Conservation (phyloP, 2,888 invertebrate genomes). For the Xylocampa areola region DNA sequence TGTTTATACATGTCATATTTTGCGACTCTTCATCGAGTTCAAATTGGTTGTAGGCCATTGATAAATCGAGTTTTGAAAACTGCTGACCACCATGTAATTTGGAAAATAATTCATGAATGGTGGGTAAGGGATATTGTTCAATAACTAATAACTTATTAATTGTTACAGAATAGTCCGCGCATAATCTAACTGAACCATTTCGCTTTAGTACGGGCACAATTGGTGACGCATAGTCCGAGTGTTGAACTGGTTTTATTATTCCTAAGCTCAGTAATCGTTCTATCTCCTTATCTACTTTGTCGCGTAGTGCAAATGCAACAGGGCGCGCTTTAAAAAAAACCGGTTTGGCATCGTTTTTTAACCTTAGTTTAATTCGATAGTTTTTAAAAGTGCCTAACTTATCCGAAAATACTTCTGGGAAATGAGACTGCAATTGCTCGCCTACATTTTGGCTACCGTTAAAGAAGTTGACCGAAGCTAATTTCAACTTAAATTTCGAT, state of each 20-base stretch:
- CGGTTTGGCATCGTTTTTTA: slow-evolving; percentile 18
- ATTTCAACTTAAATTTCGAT: slow-evolving; percentile 35
- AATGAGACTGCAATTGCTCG: neutral
- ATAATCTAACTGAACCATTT: too few relatives aligned
- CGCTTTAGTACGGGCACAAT: slow-evolving; percentile 18
- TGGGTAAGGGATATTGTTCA: too few relatives aligned
- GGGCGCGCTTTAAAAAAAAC: slow-evolving; percentile 44
- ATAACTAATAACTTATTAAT: too few relatives aligned
- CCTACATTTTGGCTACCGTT: neutral
- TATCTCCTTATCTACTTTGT: slow-evolving; percentile 43
- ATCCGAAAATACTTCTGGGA: slow-evolving; percentile 2
- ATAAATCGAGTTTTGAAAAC: slow-evolving; percentile 26
- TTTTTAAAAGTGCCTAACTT: slow-evolving; percentile 1
- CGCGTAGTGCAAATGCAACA: slow-evolving; percentile 44
- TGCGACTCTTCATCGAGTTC: slow-evolving; percentile 19
- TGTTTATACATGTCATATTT: slow-evolving; percentile 37
- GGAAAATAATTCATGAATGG: too few relatives aligned
- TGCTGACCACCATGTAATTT: slow-evolving; percentile 3
- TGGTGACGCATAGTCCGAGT: slow-evolving; percentile 32
- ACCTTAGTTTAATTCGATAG: slow-evolving; percentile 3
- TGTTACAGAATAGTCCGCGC: neutral
- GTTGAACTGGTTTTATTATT: slow-evolving; percentile 42
- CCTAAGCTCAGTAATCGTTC: slow-evolving; percentile 41
- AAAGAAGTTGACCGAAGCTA: slow-evolving; percentile 25
- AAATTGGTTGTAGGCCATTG: slow-evolving; percentile 8